Conservation (phyloP, 1,140 invertebrate species). For the Episyrphus balteatus region DNA sequence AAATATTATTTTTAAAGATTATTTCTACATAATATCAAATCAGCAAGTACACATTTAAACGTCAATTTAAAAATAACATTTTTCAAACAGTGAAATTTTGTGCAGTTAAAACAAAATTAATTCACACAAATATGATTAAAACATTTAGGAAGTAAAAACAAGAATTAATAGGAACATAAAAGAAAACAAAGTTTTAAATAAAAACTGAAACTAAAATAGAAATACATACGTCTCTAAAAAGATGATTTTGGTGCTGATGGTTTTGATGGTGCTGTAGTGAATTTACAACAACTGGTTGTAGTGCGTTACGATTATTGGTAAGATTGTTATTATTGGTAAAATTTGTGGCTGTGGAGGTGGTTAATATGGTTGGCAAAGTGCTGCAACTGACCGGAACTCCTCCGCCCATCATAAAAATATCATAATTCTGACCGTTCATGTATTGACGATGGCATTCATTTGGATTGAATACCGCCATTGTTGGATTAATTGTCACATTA, state of each 20-base stretch:
- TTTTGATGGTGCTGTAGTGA: slow-evolving; percentile 37
- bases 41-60: neutral
- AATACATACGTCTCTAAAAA: slow-evolving; percentile 38
- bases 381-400: neutral
- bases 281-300: slow-evolving; percentile 17
- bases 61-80: too few relatives aligned
- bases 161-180: neutral
- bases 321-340: slow-evolving; percentile 8
- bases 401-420: too few relatives aligned
- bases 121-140: neutral
- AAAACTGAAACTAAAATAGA: neutral
- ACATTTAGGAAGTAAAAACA: neutral
- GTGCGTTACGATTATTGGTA: slow-evolving; percentile 9
- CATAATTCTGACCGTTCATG: too few relatives aligned
- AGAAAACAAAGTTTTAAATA: neutral
- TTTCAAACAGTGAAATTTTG: neutral
- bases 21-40: too few relatives aligned
- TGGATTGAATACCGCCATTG: neutral
- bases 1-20: too few relatives aligned
- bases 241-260: slow-evolving; percentile 38
- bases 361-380: slow-evolving; percentile 6
- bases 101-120: neutral
- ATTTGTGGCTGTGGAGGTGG: slow-evolving; percentile 4
- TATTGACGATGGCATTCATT: neutral
- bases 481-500: neutral